Conservation (phyloP, 2,797 vertebrate species). For the Propithecus perrieri region DNA sequence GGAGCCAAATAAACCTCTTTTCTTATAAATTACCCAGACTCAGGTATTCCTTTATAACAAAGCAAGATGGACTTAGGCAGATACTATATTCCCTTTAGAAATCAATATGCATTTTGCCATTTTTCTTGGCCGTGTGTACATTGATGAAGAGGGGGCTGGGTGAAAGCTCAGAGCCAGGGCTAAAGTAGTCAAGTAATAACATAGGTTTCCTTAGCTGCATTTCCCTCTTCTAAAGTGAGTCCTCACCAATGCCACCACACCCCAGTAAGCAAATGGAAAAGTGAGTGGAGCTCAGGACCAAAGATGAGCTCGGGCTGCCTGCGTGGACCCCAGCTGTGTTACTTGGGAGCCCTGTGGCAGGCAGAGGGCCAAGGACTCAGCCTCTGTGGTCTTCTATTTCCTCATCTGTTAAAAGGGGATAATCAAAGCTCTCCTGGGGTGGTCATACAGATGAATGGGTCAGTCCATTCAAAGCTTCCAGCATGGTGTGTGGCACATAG, state of each 20-base stretch:
- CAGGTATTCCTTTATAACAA: neutral
- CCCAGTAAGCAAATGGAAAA: neutral
- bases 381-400: neutral
- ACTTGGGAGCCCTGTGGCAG: accelerated
- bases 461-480: neutral
- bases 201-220: neutral
- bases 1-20: neutral
- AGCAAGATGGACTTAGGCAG: neutral
- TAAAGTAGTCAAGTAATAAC: neutral
- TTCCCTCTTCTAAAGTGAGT: neutral
- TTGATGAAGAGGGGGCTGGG: neutral
- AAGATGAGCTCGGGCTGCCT: neutral
- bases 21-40: neutral
- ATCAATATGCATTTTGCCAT: neutral
- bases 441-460: neutral
- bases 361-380: neutral
- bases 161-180: neutral
- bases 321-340: neutral
- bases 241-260: neutral
- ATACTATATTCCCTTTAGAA: neutral
- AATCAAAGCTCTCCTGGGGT: neutral
- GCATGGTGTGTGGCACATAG: neutral
- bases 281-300: neutral
- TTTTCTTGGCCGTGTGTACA: neutral
- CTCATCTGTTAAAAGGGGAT: neutral